Conservation (phyloP, 2,888 invertebrate genomes). For the Punctoribates punctum region DNA sequence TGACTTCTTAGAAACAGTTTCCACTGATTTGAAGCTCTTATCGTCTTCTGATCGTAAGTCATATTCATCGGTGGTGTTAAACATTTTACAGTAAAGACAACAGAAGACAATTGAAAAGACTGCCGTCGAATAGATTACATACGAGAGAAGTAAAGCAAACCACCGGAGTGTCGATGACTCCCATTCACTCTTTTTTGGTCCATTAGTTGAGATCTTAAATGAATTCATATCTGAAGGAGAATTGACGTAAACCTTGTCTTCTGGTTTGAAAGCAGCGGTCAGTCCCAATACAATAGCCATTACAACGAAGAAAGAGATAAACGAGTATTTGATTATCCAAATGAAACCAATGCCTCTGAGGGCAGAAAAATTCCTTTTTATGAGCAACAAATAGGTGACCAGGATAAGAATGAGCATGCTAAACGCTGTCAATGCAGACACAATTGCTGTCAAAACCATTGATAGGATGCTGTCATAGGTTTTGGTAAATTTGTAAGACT, state of each 20-base stretch:
- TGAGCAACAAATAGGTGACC: neutral
- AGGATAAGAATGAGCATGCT: neutral
- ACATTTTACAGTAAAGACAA: neutral
- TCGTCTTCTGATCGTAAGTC: neutral
- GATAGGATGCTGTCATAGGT: neutral
- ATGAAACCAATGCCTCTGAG: neutral
- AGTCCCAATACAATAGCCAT: neutral
- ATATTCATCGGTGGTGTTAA: neutral
- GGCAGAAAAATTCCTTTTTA: neutral
- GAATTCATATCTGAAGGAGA: too few relatives aligned
- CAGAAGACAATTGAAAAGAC: neutral
- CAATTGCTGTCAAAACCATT: neutral
- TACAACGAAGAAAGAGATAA: neutral
- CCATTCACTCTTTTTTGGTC: neutral
- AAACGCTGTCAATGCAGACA: neutral
- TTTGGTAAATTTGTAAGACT: neutral
- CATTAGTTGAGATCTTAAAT: too few relatives aligned
- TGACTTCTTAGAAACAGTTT: too few relatives aligned
- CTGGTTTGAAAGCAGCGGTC: neutral
- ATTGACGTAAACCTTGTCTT: neutral
- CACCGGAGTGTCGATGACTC: neutral
- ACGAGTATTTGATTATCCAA: neutral
- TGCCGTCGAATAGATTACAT: neutral
- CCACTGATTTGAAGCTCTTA: neutral
- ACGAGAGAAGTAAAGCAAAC: neutral